Base-by-base conservation (phyloP, 2,888 invertebrate genomes). In the Sclerodermus sp. region DNA sequence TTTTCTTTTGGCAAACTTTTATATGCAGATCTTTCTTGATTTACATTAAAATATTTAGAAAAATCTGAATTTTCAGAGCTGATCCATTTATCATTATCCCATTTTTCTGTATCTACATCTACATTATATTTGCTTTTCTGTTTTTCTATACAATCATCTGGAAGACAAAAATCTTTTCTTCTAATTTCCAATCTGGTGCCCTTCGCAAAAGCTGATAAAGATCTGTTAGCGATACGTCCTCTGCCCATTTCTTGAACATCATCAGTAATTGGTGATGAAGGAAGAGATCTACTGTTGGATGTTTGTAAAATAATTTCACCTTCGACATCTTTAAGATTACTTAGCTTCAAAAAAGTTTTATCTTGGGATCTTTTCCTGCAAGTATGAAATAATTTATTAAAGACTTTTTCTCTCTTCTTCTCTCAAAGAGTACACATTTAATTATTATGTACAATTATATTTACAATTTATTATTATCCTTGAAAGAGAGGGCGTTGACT, bases 231-330 rank as follows among this genome's bases (percentile, higher is more conserved):
- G 14, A 15, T 41, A 3, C 4, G 15, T 1, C 8, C 23, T 8
- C 8, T 23, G 8, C 3, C 8, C 8, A 45, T 47, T 29, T 44
- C 9, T 49, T 37, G 45, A 30, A 9, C 44, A n/a, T 52, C 34
- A 31, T 38, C 44, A 1, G 12, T 49, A 5, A 58, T 51, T 10
- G 62, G 62, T 12, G 62, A 49, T 45, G 49, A 62, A 9, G 62
- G 60, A 39, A 62, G 55, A 16, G 62, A 62, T 50, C 50, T 51
- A 14, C 56, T 54, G 12, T 51, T 29, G 9, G 48, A 43, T n/a
- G 62, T 43, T 49, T 62, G 55, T 34, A 59, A 16, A 12, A 51
- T 43, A 43, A 62, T 45, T 40, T 43, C 53, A 13, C 42, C 37
- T 14, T 51, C 50, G 1, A 34, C 17, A 34, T 49, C 49, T 8